Evolutionary conservation across 1,140 invertebrate species (phyloP).

Genomic region (Bradysia coprophila): DNA sequence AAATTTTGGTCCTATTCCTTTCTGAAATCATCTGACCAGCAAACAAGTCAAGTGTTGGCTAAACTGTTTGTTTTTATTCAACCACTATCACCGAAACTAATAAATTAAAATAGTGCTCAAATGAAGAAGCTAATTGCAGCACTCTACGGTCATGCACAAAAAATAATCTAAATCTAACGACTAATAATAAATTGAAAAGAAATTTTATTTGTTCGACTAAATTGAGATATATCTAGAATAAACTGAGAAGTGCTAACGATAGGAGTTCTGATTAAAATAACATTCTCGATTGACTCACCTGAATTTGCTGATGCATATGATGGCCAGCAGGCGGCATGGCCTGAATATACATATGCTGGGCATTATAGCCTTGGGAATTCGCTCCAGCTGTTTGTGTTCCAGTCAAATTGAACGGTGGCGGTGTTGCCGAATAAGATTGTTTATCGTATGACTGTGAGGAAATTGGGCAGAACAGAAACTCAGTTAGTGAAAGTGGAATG

Average conservation of each 20-base stretch:
- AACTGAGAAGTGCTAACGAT: not conserved
- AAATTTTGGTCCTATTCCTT: too few species aligned
- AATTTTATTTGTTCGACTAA: slow-evolving; percentile 1
- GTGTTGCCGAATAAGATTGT: slow-evolving; percentile 63
- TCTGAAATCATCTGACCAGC: too few species aligned
- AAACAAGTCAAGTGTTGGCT: too few species aligned
- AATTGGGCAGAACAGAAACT: too few species aligned
- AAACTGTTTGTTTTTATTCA: too few species aligned
- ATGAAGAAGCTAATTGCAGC: not conserved
- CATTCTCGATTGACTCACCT: too few species aligned
- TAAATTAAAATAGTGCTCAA: not conserved
- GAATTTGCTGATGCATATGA: slow-evolving; percentile 55
- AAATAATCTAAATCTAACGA: not conserved
- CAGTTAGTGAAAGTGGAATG: too few species aligned
- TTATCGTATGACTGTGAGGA: slow-evolving; percentile 61
- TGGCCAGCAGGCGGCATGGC: slow-evolving; percentile 45
- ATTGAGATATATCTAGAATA: not conserved
- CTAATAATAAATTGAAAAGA: too few species aligned
- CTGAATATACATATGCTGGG: slow-evolving; percentile 49
- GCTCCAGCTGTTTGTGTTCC: slow-evolving; percentile 52
- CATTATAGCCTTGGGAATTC: slow-evolving; percentile 40
- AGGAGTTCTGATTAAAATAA: not conserved
- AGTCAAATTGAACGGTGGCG: slow-evolving; percentile 57
- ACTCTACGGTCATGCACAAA: slow-evolving; percentile 2
- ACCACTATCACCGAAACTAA: too few species aligned